Conservation (phyloP, 2,113 vertebrate genomes). For the Leptocoma aspasia region DNA sequence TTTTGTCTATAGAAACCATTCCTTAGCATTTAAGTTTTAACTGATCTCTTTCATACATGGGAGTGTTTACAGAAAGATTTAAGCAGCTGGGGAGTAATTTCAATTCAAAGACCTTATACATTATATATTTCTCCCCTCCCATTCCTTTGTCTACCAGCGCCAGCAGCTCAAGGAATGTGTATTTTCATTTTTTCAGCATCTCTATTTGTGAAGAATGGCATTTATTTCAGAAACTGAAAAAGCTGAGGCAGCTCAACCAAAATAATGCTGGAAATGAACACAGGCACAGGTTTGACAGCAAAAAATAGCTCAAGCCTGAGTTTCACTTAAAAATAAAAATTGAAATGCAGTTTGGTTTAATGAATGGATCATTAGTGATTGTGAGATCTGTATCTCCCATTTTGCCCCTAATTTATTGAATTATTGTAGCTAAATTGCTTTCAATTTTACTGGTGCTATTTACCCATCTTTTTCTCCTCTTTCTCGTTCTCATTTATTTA, state of each 20-base stretch:
- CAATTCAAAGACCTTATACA: not conserved
- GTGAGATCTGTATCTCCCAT: not conserved
- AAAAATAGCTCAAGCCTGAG: not conserved
- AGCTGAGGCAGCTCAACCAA: not conserved
- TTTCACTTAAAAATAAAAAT: not conserved
- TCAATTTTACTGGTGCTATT: not conserved
- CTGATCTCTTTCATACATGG: not conserved
- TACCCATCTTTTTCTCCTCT: not conserved
- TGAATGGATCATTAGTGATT: not conserved
- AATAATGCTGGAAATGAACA: not conserved
- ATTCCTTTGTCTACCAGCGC: not conserved
- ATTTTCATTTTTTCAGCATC: not conserved
- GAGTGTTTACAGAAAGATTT: not conserved
- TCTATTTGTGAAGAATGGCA: not conserved
- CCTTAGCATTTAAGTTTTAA: not conserved
- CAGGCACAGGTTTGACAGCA: not conserved
- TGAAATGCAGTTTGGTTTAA: not conserved
- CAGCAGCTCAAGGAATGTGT: not conserved
- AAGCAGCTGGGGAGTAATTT: not conserved
- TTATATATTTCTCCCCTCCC: not conserved
- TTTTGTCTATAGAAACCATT: not conserved
- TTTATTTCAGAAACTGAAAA: not conserved
- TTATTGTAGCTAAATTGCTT: not conserved
- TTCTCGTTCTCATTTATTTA: not conserved
- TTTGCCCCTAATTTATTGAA: not conserved